Evolutionary conservation across 2,113 vertebrate genomes (phyloP), one percentile per base, ranked within the genome.

Genomic region (Phalacrocorax aristotelis): DNA sequence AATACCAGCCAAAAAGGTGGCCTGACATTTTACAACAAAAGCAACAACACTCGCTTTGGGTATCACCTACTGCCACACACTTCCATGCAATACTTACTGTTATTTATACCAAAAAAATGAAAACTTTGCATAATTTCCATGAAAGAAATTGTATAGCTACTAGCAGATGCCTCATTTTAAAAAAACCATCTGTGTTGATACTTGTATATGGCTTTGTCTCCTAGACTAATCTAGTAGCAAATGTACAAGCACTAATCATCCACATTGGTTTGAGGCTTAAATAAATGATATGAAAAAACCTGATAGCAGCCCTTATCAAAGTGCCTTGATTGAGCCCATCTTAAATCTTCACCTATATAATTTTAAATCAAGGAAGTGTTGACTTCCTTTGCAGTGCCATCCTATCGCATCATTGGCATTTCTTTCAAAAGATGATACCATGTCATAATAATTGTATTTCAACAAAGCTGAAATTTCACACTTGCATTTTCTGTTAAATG

Each of bases 371-470:
- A 83, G 49, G 57, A 80, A 90, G 36, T 4, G 6, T 4, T 83
- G 51, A 36, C 34, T 65, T 92, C 54, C 46, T 71, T 81, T n/a
- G 27, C 46, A 61, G 36, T 26, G 36, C 19, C 38, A 60, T 6
- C 17, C 32, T 51, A 21, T 15, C 0, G 0, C 1, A 3, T 38
- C 38, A 75, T 0, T 42, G 19, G 7, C 29, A 26, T 20, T 10
- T 83, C 30, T 42, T 90, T 92, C 44, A 69, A 69, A 90, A 83
- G 34, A 52, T 14, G 13, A 19, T 14, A 48, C 3, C 16, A 7
- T 22, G 17, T 51, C 34, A 46, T 22, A 72, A 44, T 16, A 74
- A 71, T 7, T 60, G 6, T 23, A 46, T 68, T 36, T 61, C 44
- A 44, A 46, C 42, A 1, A 65, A 71, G 13, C 7, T 75, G 27